Evolutionary conservation across 1,140 invertebrate genomes (phyloP), one percentile per base, ranked within the genome.

Genomic region (Bombus sibiricus): DNA sequence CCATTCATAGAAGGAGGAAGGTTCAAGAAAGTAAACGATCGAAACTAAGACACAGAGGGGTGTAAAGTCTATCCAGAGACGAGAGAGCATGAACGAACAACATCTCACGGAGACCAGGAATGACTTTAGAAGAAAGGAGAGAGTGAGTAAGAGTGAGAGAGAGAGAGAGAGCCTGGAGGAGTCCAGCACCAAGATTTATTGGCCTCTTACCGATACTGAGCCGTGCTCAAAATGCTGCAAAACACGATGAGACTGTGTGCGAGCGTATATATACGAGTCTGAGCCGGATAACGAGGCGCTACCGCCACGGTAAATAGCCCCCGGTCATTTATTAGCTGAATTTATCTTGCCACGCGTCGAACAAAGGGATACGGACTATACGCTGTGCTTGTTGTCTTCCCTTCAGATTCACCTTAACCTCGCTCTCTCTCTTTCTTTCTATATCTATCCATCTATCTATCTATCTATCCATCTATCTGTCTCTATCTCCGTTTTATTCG

Each of bases 321-420:
- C 89, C 86, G 88, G 92, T 94, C 94, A 92, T 94, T 94, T 94
- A 94, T 94, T 94, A 94, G 91, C 91, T 91, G 92, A 93, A 94
- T 94, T 94, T 94, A 94, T 93, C 93, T 93, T 91, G 92, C 92
- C 91, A 90, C 92, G 90, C 91, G 89, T 93, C 92, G 92, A 93
- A 94, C 93, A 93, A 94, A 94, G 91, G 91, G 92, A 92, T 90
- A 90, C 89, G 89, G 81, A 86, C 89, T 92, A 62, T 64, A 88
- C 86, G 86, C 77, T 62, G 83, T 77, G 77, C 85, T 90, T 88
- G 89, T 92, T 80, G 71, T 81, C 78, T 79, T 53, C 69, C 64
- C 57, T 66, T 71, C 57, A 47, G 25, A 74, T 77, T 77, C 79
- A 43, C 85, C 79, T 75, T 64, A 39, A 34, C 39, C 69, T 32